Conservation (phyloP, 2,797 vertebrate genomes). For the Chaetodon trifasciatus region DNA sequence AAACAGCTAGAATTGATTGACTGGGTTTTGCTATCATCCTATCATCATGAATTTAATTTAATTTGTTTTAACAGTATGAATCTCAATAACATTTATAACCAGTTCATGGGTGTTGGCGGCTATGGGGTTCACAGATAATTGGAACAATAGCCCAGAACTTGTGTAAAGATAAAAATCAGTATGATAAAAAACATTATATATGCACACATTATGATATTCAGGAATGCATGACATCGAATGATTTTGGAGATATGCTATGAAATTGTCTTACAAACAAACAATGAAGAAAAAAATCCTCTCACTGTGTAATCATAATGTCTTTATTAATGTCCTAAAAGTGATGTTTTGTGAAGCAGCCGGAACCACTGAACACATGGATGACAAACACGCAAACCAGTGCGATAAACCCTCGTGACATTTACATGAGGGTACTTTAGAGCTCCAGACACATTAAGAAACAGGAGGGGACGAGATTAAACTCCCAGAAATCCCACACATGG, state of each 20-base stretch:
- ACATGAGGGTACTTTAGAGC: constrained; percentile 4
- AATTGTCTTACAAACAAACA: constrained; percentile 68
- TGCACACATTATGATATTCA: constrained; percentile 74
- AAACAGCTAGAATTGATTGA: constrained; percentile 80
- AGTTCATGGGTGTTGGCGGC: constrained; percentile 32
- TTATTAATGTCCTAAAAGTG: constrained; percentile 50
- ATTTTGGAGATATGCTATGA: constrained; percentile 76
- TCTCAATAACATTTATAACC: constrained; percentile 39
- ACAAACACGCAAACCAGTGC: constrained; percentile 25
- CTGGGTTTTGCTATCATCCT: constrained; percentile 62
- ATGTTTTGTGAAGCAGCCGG: constrained; percentile 46
- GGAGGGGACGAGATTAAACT: neutral
- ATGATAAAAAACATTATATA: constrained; percentile 54
- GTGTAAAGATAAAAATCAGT: constrained; percentile 60
- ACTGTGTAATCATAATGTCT: constrained; percentile 66
- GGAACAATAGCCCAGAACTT: constrained; percentile 47
- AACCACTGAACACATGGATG: constrained; percentile 39
- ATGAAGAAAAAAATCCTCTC: constrained; percentile 52
- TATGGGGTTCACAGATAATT: constrained; percentile 24
- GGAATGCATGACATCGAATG: constrained; percentile 82
- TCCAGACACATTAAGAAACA: neutral
- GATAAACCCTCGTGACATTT: neutral
- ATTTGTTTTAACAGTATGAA: constrained; percentile 36
- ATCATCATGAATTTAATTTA: constrained; percentile 42
- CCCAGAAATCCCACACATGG: neutral